Evolutionary conservation across 2,888 invertebrate genomes (phyloP).

Genomic region (Masnerella sp.): DNA sequence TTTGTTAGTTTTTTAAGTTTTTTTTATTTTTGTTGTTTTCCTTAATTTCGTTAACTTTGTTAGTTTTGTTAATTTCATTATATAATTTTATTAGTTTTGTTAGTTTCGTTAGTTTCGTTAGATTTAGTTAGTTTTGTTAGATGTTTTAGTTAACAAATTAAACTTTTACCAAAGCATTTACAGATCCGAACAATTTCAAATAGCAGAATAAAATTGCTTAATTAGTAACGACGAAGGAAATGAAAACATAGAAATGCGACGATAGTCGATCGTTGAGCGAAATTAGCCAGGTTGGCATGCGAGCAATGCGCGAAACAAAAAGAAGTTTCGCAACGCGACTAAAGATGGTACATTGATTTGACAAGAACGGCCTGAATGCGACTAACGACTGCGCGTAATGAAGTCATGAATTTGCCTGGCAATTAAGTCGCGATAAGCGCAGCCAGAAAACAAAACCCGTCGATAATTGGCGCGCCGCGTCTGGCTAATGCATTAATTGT

Average conservation of each 20-base stretch:
- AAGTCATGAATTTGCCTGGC: constrained; percentile 27
- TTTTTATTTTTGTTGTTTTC: too few relatives aligned
- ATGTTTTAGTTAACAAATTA: too few relatives aligned
- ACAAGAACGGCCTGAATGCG: constrained; percentile 18
- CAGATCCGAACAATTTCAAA: too few relatives aligned
- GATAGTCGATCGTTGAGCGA: not conserved
- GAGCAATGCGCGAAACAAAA: constrained; percentile 5
- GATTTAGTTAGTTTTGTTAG: too few relatives aligned
- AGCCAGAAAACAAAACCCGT: not conserved
- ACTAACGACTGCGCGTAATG: constrained; percentile 8
- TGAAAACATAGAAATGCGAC: not conserved
- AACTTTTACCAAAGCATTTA: too few relatives aligned
- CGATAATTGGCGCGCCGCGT: constrained; percentile 29
- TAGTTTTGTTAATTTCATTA: too few relatives aligned
- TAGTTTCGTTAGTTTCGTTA: too few relatives aligned
- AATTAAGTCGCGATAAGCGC: constrained; percentile 19
- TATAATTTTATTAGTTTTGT: too few relatives aligned
- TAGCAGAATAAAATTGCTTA: too few relatives aligned
- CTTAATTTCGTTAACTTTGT: too few relatives aligned
- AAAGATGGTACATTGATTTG: constrained; percentile 8
- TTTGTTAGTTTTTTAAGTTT: too few relatives aligned
- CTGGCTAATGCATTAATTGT: constrained; percentile 28
- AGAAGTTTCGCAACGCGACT: not conserved
- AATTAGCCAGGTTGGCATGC: not conserved
- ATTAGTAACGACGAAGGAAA: too few relatives aligned